Evolutionary conservation across 2,113 vertebrate species (phyloP), one percentile per base, ranked within the genome.

Genomic region (Mohoua ochrocephala): DNA sequence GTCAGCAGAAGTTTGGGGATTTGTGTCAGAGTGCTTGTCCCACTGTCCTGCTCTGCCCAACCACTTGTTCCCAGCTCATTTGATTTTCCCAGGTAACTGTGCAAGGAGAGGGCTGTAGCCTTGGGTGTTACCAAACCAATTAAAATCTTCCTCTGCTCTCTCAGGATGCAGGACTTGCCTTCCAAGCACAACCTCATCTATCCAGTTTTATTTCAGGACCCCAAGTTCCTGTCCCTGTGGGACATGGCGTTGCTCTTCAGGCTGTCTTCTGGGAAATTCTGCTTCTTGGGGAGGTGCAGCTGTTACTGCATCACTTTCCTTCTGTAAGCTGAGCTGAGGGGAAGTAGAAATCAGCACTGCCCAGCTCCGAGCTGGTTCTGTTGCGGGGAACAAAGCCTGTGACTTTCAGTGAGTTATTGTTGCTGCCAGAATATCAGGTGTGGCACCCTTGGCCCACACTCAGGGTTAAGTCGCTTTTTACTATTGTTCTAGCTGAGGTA

Each of bases 371-470:
- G 74, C 77, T 31, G 54, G 13, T 49, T 78, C 41, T 54, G 17
- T 6, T 5, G 73, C 17, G 3, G 5, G 49, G 35, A 73, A 4
- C 49, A 33, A 24, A 33, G 13, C 16, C 47, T 2, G 0, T 11
- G 71, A 7, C 19, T 10, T 28, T 11, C 53, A 52, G n/a, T 33
- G 41, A 60, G 41, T 44, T 53, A 41, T 39, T 33, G 26, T n/a
- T 41, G n/a, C 76, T 70, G 41, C 41, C 28, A 14, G 33, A 18
- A 6, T 53, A 17, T 65, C 50, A 28, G 16, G 6, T 35, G 16
- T 52, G 64, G 33, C 23, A 53, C 15, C 9, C n/a, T 84, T 41
- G n/a, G 37, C 33, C 45, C 52, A 30, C 64, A 15, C 13, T 39
- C 54, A 26, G 7, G 26, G 24, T n/a, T 23, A 63, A 63, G 39